Percentiles rank a stretch among this genome's conserved stretches.
phyloP scores from a whole-genome alignment of 2,888 invertebrate species.

The Trachelus tabidus region DNA sequence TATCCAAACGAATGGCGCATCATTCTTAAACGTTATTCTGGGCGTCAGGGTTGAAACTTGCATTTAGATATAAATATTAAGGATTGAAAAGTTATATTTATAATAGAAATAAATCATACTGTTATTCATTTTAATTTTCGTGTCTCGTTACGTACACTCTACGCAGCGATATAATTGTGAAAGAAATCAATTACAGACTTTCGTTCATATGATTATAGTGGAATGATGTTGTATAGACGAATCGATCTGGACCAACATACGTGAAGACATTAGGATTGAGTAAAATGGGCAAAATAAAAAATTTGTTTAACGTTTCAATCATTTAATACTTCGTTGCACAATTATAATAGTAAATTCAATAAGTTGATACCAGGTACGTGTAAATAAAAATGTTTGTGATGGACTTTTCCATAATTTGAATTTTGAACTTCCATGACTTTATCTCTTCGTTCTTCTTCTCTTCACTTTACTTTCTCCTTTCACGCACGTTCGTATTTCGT shows the following conservation, averaged over 20 bases:
- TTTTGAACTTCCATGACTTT: neutral
- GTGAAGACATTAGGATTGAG: no score
- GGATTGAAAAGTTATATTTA: no score
- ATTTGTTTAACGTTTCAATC: neutral
- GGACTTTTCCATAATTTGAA: neutral
- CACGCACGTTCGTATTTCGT: slow-evolving; percentile 3
- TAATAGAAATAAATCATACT: no score
- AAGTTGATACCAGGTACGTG: neutral
- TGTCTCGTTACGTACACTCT: no score
- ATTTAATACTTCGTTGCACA: neutral
- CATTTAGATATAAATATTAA: no score
- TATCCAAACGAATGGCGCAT: slow-evolving; percentile 70
- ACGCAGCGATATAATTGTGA: no score
- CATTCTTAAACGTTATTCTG: slow-evolving; percentile 49
- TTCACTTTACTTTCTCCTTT: neutral
- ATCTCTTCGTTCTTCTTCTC: neutral
- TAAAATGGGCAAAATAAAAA: neutral
- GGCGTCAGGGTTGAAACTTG: no score
- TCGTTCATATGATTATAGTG: no score
- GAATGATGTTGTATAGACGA: no score
- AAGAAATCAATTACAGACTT: no score
- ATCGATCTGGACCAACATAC: no score
- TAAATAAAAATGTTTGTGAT: neutral
- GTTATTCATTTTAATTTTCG: no score
- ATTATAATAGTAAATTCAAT: neutral